Evolutionary conservation across 2,113 vertebrate species (phyloP), one percentile per base, ranked within the genome.

Genomic region (Crotalus viridis): DNA sequence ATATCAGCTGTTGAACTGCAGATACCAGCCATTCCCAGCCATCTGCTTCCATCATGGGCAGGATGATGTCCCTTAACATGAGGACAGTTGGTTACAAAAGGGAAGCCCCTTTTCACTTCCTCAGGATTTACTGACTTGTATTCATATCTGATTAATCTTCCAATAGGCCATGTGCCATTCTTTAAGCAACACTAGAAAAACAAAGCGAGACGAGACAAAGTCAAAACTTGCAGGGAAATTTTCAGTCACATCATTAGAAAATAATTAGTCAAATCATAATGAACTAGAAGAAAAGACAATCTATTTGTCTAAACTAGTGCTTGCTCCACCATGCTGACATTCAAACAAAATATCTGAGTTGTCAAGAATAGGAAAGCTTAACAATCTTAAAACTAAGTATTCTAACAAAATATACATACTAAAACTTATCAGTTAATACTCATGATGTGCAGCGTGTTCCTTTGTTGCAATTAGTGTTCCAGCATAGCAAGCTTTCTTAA

Each of bases 21-120:
- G 94, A 96, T 94, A 98, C 91, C 1, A 98, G 94, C 98, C 98
- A 98, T 22, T 98, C 97, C 92, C 98, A 91, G 81, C 98, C 95
- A n/a, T 97, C 98, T 15, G 97, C 97, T 85, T 99, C 99, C 99
- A 99, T 99, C 89, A 54, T 94, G 61, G 61, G 56, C 56, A 93
- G 43, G 22, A 3, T 92, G 6, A 55, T 46, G 17, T 46, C 89
- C 3, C 85, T 88, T 1, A 24, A 24, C 91, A 87, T 90, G 48
- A 88, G 4, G 55, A 33, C 86, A 3, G 88, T 4, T 74, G 92
- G 74, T 57, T 92, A 3, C 56, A 89, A 85, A 57, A 88, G 81
- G 88, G 0, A 48, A 87, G 7, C 56, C 87, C 89, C 56, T 69
- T 87, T 46, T 89, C 48, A 56, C 46, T 22, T 91, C 43, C 46